Base-by-base conservation (phyloP, 2,888 invertebrate genomes). In the Sepiola atlantica region DNA sequence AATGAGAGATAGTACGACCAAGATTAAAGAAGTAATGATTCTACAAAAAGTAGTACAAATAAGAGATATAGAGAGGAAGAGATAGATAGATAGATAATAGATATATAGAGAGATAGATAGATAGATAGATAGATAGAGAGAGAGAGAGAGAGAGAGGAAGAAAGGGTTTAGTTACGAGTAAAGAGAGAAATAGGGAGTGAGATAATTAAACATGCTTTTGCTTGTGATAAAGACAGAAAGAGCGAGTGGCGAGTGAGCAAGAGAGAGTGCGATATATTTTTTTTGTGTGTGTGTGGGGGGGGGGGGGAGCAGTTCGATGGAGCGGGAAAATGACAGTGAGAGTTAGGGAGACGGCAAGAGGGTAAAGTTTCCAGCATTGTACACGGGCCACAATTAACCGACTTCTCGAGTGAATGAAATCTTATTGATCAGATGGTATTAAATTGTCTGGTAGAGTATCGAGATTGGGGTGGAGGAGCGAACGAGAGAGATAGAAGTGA, bases 351-450 rank as follows among this genome's bases (percentile, higher is more conserved):
- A 61, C 0, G 32, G n/a, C n/a, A 77, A 16, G 3, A n/a, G n/a
- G n/a, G 16, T n/a, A n/a, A 18, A n/a, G n/a, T 77, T 77, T n/a
- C 77, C 16, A 77, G 77, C 77, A 77, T 77, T 32, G 32, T 32
- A 77, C n/a, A n/a, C n/a, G 16, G n/a, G n/a, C n/a, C 77, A 77
- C 77, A 77, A 77, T 77, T 77, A 77, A 77, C 77, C 77, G 77
- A 77, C 77, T 77, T 77, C n/a, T 77, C 77, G 32, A 77, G 32
- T 77, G 77, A n/a, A 77, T 77, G 32, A 77, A 77, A n/a, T 16
- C 77, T n/a, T 77, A 77, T 77, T 77, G 77, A 77, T 77, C 77
- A 77, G 32, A n/a, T 77, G 77, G n/a, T n/a, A 77, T 77, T 77
- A 77, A 77, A 77, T 77, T 32, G 77, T 77, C 77, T 77, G 32